Base-by-base conservation (phyloP, 1,140 invertebrate species). In the Mylabris phalerata region DNA sequence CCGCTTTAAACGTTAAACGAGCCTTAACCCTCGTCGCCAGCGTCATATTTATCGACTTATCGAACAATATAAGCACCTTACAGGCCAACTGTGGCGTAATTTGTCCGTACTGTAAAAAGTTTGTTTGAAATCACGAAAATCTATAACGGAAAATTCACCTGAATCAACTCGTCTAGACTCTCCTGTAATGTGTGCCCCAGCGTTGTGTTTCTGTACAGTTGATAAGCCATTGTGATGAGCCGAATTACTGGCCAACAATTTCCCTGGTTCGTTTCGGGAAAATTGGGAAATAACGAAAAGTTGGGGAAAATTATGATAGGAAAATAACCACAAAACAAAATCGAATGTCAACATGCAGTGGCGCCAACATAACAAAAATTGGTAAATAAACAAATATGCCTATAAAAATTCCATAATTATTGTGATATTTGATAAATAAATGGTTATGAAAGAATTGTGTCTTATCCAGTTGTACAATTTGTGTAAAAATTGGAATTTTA, bases 161-260 rank as follows among this genome's bases (percentile, higher is more conserved):
- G 89, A 68, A 96, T 90, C 45, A 97, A 76, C 77, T 98, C 94
- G 69, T 98, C 94, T 4, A 98, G 79, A 74, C 89, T 95, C 77
- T 98, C 95, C 75, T 98, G 94, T 47, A 99, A 77, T 1, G 95
- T 97, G 73, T 95, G 92, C 0, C 96, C 96, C 59, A 99, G 80
- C 1, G 96, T 99, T 10, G 96, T 98, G 71, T 98, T 98, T 75
- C 96, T 85, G 74, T 99, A 98, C 11, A 98, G 78, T 78, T 98
- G 95, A 79, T 99, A 98, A 63, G 90, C 86, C 91, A 94, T 94
- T 67, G 27, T 42, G 41, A 3, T 32, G 4, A 7, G 32, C 7
- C 4, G 7, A 32, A 32, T 5, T 32, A 3, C 32, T 5, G 7
- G 7, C 32, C 32, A 32, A 7, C 32, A 32, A 3, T 1, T 32